Evolutionary conservation across 2,797 vertebrate species (phyloP).

Genomic region (Cichlasoma orientale): DNA sequence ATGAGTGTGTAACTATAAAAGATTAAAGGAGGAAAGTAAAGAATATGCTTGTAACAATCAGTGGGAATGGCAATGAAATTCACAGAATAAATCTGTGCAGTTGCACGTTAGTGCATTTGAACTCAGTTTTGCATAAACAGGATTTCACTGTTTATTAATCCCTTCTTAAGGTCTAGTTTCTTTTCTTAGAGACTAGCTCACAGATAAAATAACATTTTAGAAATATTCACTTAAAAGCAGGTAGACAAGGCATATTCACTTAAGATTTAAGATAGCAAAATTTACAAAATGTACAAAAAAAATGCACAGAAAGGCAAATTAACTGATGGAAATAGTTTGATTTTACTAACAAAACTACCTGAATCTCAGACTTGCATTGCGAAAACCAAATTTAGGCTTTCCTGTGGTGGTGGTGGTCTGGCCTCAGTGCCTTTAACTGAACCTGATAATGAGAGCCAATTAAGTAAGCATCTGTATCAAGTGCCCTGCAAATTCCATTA

Average conservation of each 20-base stretch:
- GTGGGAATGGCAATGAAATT: conserved; percentile 6
- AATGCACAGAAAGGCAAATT: neutral
- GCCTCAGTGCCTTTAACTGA: conserved; percentile 46
- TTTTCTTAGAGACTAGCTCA: neutral
- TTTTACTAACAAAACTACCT: neutral
- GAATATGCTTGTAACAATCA: neutral
- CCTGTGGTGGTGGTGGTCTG: conserved; percentile 8
- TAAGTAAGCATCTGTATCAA: conserved; percentile 67
- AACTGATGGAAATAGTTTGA: neutral
- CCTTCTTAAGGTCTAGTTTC: neutral
- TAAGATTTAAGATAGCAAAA: neutral
- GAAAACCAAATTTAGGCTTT: conserved; percentile 25
- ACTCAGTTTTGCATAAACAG: neutral
- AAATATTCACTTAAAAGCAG: neutral
- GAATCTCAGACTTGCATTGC: neutral
- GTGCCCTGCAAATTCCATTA: conserved; percentile 67
- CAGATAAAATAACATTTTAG: neutral
- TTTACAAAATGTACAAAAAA: neutral
- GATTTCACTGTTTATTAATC: neutral
- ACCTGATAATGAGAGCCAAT: conserved; percentile 61
- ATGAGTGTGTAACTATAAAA: conserved; percentile 28
- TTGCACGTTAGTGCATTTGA: neutral
- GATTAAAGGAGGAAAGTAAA: conserved; percentile 34
- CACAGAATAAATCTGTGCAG: neutral
- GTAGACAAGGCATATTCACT: neutral